Conservation (phyloP, 2,797 vertebrate species). For the Hippoglossus hippoglossus region DNA sequence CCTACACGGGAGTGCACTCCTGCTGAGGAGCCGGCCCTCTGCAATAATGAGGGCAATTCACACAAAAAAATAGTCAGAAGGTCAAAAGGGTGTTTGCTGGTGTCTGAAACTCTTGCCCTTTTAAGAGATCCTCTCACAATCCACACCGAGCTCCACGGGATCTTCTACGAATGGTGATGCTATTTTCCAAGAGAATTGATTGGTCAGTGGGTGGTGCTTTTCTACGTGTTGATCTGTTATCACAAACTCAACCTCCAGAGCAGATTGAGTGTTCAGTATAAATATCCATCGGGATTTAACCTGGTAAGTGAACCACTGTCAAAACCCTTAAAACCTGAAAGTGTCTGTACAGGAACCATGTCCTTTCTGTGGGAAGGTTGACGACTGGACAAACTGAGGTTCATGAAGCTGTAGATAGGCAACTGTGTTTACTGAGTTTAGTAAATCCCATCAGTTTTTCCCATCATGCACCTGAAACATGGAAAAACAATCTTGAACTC, state of each 20-base stretch:
- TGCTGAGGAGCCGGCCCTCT: neutral
- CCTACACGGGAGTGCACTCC: neutral
- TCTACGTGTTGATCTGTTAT: neutral
- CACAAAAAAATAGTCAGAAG: neutral
- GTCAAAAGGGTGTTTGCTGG: neutral
- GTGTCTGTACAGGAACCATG: neutral
- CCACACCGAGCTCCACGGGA: neutral
- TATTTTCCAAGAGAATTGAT: neutral
- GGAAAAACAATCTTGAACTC: too few species aligned
- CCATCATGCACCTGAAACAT: too few species aligned
- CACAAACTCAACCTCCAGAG: neutral
- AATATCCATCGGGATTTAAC: too few species aligned
- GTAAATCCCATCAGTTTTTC: too few species aligned
- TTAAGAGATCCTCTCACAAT: neutral
- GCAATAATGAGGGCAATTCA: neutral
- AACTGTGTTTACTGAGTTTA: too few species aligned
- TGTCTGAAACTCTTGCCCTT: neutral
- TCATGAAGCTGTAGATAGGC: neutral
- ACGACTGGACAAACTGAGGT: neutral
- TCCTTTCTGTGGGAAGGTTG: neutral
- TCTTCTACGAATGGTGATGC: neutral
- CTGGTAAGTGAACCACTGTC: neutral
- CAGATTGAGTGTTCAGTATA: neutral
- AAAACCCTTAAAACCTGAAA: constrained; percentile 1
- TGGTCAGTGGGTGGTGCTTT: neutral